Base-by-base conservation (phyloP, 2,113 vertebrate species). In the Clupea harengus region DNA sequence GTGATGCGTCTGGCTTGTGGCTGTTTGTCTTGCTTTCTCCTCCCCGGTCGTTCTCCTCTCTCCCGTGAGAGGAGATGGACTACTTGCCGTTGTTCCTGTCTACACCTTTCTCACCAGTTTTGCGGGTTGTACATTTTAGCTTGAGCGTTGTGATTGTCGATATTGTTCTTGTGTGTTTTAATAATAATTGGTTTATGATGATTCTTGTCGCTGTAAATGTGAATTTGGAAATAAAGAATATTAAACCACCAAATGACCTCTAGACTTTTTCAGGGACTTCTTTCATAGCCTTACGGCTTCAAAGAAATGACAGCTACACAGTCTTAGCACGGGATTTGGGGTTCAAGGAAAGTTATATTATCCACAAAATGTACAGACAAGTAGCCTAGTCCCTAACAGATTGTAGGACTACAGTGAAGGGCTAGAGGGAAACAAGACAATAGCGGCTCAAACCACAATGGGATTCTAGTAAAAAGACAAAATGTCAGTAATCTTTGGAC, bases 141-240 rank as follows among this genome's bases (percentile, higher is more conserved):
- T 97, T 97, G 96, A 96, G 96, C 96, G 96, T 95, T 95, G 97
- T 99, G 97, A 94, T 92, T 94, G 97, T 97, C 96, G 93, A 95
- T 95, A 92, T 96, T 91, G 96, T 98, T 93, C 93, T 91, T 94
- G 97, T 97, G 97, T 94, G 96, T 97, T 97, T 97, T 94, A 97
- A 96, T 96, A 97, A 96, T 97, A 96, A 96, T 96, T 95, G 95
- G 96, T 97, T 97, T 96, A 96, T 97, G 97, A 93, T 92, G 93
- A 96, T 94, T 94, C 93, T 94, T 93, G 96, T 97, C 97, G 95
- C 96, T 97, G 97, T 99, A 96, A 93, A 96, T 96, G 97, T 99
- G 97, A 96, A 97, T 98, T 99, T 98, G 97, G 96, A 97, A 99
- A 99, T 98, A 99, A 99, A 98, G 92, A 94, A 95, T 96, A 95